Conservation (phyloP, 1,140 invertebrate genomes). For the Drosophila cardini region DNA sequence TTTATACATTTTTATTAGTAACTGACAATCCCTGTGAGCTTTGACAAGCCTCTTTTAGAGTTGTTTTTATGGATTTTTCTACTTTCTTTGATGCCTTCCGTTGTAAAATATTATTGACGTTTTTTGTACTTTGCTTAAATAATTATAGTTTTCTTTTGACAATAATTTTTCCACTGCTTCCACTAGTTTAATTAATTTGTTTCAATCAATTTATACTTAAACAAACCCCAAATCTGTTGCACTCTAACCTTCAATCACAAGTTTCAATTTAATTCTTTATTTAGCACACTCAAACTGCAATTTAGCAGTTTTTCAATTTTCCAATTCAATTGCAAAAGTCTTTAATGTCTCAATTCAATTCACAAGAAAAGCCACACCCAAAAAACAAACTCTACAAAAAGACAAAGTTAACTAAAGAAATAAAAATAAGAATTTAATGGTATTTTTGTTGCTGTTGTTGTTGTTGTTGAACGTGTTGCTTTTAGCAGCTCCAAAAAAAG, state of each 20-base stretch:
- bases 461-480: conserved; percentile 31
- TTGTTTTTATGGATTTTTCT: neutral
- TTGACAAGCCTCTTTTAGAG: neutral
- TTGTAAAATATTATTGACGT: neutral
- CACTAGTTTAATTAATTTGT: neutral
- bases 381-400: conserved; percentile 19
- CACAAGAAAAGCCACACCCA: conserved; percentile 16
- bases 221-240: neutral
- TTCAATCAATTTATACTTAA: neutral
- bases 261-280: neutral
- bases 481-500: conserved; percentile 36
- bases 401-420: conserved; percentile 9
- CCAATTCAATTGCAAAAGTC: conserved; percentile 21
- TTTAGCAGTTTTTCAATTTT: conserved; percentile 13
- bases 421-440: conserved; percentile 49
- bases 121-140: neutral
- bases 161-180: neutral
- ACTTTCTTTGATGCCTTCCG: neutral
- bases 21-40: neutral
- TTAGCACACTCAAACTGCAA: conserved; percentile 1
- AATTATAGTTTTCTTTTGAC: too few relatives aligned
- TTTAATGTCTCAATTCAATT: conserved; percentile 43
- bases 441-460: conserved; percentile 17
- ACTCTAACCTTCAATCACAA: conserved; percentile 8
- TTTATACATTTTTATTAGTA: neutral